Base-by-base conservation (phyloP, 2,797 vertebrate species). In the Peromyscus attwateri region DNA sequence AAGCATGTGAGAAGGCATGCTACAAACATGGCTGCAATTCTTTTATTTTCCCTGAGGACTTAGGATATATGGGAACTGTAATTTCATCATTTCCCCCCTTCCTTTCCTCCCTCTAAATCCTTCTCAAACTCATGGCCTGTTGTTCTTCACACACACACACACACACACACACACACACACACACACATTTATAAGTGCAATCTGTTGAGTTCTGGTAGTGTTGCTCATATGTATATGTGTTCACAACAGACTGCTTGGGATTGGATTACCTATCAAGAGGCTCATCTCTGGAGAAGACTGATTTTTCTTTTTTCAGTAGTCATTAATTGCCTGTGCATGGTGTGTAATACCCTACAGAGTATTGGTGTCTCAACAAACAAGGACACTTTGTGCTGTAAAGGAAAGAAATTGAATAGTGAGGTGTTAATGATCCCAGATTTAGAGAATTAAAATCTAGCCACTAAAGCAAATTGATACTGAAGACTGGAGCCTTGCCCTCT, bases 381-480 rank as follows among this genome's bases (percentile, higher is more conserved):
- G 80, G n/a, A 75, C 49, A 71, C 83, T 80, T 80, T n/a, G 91
- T 73, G n/a, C 25, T 93, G 5, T 88, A 76, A 88, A 77, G 76
- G 79, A 96, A 89, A 76, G n/a, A 43, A 90, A 66, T 17, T 27
- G 77, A 95, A 68, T 73, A 49, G 66, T 43, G 57, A 75, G 68
- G 27, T 91, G 75, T 11, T 27, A 89, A 83, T 79, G 4, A 73
- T 89, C 84, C 12, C 89, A 82, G 25, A 37, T 34, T 76, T 90
- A 71, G 82, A 95, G 71, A 23, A 73, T 29, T 43, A 97, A 97
- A 97, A 49, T 66, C 89, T 76, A 25, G 76, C n/a, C 81, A 92
- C 77, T 2, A 1, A 96, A 96, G 77, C 76, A 76, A 82, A 29
- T 14, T 62, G 87, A n/a, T 12, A 19, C 29, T 34, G 37, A 91